A percentile compares a stretch with the other conserved stretches of the same genome.
phyloP scores from a whole-genome alignment of 2,888 invertebrate genomes.

The Mylabris sibirica region DNA sequence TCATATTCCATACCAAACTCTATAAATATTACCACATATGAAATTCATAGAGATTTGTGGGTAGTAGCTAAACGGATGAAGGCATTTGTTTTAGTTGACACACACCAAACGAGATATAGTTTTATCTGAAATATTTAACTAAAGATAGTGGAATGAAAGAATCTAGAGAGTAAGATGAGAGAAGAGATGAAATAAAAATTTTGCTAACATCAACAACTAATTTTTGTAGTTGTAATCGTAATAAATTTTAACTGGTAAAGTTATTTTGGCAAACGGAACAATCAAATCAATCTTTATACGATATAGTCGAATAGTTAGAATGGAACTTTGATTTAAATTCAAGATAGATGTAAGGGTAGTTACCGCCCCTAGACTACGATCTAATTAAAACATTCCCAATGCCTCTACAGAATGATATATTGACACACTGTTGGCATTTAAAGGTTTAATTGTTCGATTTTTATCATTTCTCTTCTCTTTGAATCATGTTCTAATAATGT shows the following conservation, averaged over 20 bases:
- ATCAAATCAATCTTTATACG: too few species aligned
- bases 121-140: constrained; percentile 49
- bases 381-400: too few species aligned
- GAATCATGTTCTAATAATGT: too few species aligned
- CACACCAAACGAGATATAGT: constrained; percentile 37
- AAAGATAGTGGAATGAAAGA: constrained; percentile 38
- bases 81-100: constrained; percentile 44
- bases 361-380: constrained; percentile 27
- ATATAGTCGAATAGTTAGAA: too few species aligned
- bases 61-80: constrained; percentile 26
- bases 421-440: too few species aligned
- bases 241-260: neutral
- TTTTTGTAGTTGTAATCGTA: constrained; percentile 25
- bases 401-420: too few species aligned
- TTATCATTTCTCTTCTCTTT: too few species aligned
- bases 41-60: constrained; percentile 35
- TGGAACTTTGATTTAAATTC: too few species aligned
- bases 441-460: too few species aligned
- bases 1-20: constrained; percentile 26
- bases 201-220: constrained; percentile 45
- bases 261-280: neutral
- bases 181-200: constrained; percentile 43
- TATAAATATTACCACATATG: constrained; percentile 42
- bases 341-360: too few species aligned
- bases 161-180: neutral